Evolutionary conservation across 1,140 invertebrate species (phyloP).

Genomic region (Orussus abietinus): DNA sequence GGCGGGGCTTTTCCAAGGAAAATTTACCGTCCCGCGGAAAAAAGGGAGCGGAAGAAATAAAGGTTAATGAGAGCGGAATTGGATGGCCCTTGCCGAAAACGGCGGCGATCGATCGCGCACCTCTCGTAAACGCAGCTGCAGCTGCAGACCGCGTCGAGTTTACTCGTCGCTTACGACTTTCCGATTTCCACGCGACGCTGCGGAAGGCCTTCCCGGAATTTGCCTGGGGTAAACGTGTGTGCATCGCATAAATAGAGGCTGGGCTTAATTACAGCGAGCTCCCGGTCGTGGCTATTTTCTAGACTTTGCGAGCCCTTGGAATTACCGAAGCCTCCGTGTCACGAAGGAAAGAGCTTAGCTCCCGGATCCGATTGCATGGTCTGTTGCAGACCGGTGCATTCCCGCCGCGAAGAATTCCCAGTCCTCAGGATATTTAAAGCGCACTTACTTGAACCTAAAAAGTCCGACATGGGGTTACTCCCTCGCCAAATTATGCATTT

Average conservation of each 20-base stretch:
- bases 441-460: no score
- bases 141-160: conserved; percentile 10
- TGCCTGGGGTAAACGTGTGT: neutral
- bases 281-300: conserved; percentile 11
- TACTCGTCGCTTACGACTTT: conserved; percentile 6
- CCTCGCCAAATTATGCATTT: no score
- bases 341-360: conserved; percentile 23
- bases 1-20: no score
- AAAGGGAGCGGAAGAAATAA: no score
- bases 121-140: conserved; percentile 19
- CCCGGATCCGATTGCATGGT: conserved; percentile 21
- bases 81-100: no score
- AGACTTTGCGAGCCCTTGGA: conserved; percentile 19
- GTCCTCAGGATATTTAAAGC: no score
- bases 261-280: conserved; percentile 15
- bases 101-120: conserved; percentile 27
- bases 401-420: no score
- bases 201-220: neutral
- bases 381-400: no score
- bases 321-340: conserved; percentile 18
- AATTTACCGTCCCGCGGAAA: no score
- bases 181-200: neutral
- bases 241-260: neutral
- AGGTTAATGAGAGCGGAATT: no score
- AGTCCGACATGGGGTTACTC: no score